A percentile compares a stretch with the other conserved stretches of the same genome.
phyloP scores from a whole-genome alignment of 2,888 invertebrate species.

The Copidosoma aretas region DNA sequence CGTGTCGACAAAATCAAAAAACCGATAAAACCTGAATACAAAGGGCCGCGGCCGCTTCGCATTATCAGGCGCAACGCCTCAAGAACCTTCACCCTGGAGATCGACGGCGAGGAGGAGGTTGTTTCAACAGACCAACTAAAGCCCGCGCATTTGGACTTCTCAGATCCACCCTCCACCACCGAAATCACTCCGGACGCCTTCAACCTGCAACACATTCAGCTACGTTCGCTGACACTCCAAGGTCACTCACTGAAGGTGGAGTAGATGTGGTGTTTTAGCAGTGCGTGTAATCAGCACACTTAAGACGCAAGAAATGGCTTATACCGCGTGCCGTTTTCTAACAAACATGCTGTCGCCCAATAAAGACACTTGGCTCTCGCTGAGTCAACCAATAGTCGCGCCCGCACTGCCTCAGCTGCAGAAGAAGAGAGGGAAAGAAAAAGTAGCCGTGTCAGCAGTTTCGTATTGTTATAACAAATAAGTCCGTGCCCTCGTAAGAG shows the following conservation, averaged over 20 bases:
- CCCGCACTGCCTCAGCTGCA: background rate
- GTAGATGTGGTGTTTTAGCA: background rate
- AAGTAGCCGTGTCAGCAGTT: too few species aligned
- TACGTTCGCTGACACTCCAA: background rate
- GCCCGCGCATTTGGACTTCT: background rate
- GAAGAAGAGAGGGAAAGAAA: too few species aligned
- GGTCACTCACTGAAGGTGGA: background rate
- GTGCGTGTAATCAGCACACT: background rate
- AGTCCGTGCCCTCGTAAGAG: too few species aligned
- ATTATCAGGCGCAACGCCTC: background rate
- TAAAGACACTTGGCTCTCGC: too few species aligned
- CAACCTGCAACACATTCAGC: background rate
- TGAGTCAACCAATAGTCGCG: background rate
- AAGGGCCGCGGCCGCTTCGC: background rate
- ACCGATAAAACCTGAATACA: constrained; percentile 18
- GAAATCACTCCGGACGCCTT: background rate
- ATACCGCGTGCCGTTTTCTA: background rate
- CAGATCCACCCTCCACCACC: too few species aligned
- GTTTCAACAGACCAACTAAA: too few species aligned
- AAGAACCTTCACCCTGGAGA: background rate
- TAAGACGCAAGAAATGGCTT: background rate
- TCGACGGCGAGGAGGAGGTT: background rate
- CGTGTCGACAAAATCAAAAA: constrained; percentile 11
- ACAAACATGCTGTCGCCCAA: too few species aligned
- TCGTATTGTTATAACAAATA: too few species aligned